Percentiles rank a stretch among this genome's conserved stretches.
phyloP scores from a whole-genome alignment of 2,888 invertebrate species.

The Diarsia brunnea region DNA sequence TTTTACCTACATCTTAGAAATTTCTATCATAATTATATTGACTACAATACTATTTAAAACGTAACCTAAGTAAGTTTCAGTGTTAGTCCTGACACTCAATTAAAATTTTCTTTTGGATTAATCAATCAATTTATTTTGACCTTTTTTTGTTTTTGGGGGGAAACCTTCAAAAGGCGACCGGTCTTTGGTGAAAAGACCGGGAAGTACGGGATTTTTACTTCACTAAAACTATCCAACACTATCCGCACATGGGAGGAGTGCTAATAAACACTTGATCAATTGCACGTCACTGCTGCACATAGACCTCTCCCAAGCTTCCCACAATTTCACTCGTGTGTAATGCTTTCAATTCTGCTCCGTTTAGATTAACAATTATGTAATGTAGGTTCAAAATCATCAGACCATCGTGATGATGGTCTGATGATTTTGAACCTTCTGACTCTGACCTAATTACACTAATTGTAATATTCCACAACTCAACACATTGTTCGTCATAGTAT shows the following conservation, averaged over 20 bases:
- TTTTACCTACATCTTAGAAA: not conserved
- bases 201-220: too few relatives aligned
- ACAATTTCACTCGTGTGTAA: not conserved
- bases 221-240: too few relatives aligned
- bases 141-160: not conserved
- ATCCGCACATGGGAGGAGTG: too few relatives aligned
- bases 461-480: not conserved
- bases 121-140: not conserved
- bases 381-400: not conserved
- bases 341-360: not conserved
- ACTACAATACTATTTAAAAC: not conserved
- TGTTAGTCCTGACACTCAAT: not conserved
- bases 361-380: too few relatives aligned
- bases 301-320: not conserved
- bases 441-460: slow-evolving; percentile 20
- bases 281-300: not conserved
- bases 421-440: too few relatives aligned
- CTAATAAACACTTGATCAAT: too few relatives aligned
- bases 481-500: not conserved
- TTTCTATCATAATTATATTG: not conserved
- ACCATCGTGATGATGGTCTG: slow-evolving; percentile 5
- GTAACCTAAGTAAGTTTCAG: not conserved
- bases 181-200: too few relatives aligned
- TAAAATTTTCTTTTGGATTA: not conserved
- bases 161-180: too few relatives aligned